These are phyloP conservation scores for Seriola quinqueradiata DNA, from an alignment of 2,113 vertebrate genomes.

Conservation along the genomic window DNA sequence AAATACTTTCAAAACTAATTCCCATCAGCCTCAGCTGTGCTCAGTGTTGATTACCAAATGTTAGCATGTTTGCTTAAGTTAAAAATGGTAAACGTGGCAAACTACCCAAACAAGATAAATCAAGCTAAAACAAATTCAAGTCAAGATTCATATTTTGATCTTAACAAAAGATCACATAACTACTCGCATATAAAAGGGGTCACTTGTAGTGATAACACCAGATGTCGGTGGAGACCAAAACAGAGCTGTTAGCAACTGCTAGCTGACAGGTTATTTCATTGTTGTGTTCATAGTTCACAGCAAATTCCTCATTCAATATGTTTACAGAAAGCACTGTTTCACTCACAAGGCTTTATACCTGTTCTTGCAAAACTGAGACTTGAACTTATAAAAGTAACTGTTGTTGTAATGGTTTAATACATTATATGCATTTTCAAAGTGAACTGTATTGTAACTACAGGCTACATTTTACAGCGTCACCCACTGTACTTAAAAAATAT, in stretches of 20 bases:
- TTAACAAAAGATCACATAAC: too few species aligned
- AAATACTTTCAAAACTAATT: too few species aligned
- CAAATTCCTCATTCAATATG: not conserved
- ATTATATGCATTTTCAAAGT: slow-evolving; percentile 2
- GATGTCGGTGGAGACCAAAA: not conserved
- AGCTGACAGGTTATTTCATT: too few species aligned
- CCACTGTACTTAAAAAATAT: not conserved
- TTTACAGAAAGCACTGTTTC: slow-evolving; percentile 30
- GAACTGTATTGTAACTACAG: not conserved
- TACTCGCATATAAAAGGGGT: too few species aligned
- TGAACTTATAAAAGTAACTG: not conserved
- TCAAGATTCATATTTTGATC: too few species aligned
- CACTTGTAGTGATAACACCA: too few species aligned
- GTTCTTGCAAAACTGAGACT: not conserved
- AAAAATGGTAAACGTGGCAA: not conserved
- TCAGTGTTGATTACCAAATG: not conserved
- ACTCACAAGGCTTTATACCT: not conserved
- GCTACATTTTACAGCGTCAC: not conserved
- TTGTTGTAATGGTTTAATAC: not conserved
- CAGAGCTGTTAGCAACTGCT: not conserved
- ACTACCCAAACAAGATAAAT: not conserved
- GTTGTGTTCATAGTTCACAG: not conserved
- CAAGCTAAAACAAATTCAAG: not conserved
- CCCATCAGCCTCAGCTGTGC: too few species aligned
- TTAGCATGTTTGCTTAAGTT: not conserved